Base-by-base conservation (phyloP, 1,140 invertebrate genomes). In the Camponotus floridanus region DNA sequence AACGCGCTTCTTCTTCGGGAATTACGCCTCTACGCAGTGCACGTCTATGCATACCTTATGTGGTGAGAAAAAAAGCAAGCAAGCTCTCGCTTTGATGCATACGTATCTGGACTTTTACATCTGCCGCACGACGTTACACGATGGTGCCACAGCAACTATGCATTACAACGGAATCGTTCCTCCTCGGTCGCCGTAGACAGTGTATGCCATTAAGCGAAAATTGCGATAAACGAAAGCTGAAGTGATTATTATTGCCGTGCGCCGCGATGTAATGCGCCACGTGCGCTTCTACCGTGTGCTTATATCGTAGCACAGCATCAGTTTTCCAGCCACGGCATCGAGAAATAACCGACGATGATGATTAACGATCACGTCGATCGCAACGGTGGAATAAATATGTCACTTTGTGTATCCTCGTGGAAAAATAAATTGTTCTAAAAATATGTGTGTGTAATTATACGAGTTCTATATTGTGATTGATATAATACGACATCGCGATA, bases 1-100 rank as follows among this genome's bases (percentile, higher is more conserved):
- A 15, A 2, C 57, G 48, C 71, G 61, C 81, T 74, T 87, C 79
- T 68, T 86, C 70, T 64, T 31, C 61, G 61, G 31, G 31, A 26
- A 26, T 42, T 61, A 39, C 76, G 36, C 21, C 76, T 85, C 42
- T 21, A 7, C 62, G 76, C 74, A 42, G 51, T 74, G 21, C 26
- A n/a, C 26, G 8, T 57, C 9, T 26, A 13, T 39, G 57, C 39
- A 36, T 61, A 45, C 51, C 51, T 61, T 48, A 18, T 11, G 15
- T 0, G 21, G 39, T 31, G 45, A 70, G 51, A 64, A 57, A 61
- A 73, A 55, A 73, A 61, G 6, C 4, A n/a, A 15, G 45, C 15
- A n/a, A 21, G 26, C 61, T 13, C 13, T 18, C 39, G 26, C 26
- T 26, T 11, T 76, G 26, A 57, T 11, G n/a, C n/a, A 21, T 36